These are phyloP conservation scores for Parthenolecanium corni DNA, from an alignment of 2,888 invertebrate species.

Conservation along the genomic window DNA sequence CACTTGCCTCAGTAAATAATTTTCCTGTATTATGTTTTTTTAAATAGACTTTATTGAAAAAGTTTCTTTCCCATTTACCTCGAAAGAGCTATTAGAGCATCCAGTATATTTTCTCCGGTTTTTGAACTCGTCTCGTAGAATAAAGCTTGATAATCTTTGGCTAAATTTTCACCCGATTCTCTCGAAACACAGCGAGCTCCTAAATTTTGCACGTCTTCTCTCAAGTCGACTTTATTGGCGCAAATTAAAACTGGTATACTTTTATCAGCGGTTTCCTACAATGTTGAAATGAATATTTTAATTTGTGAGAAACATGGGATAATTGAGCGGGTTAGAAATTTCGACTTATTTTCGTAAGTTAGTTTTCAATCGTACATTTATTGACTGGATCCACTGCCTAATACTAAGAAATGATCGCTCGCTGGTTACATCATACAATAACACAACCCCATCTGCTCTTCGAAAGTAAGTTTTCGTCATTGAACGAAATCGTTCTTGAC, in stretches of 20 bases:
- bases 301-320: background rate
- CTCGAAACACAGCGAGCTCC: slow-evolving; percentile 37
- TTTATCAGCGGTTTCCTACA: slow-evolving; percentile 44
- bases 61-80: slow-evolving; percentile 35
- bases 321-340: too few relatives aligned
- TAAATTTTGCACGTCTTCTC: slow-evolving; percentile 38
- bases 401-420: slow-evolving; percentile 48
- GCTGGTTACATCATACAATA: slow-evolving; percentile 48
- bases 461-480: slow-evolving; percentile 51
- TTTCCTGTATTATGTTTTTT: too few relatives aligned
- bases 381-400: slow-evolving; percentile 47
- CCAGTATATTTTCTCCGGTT: slow-evolving; percentile 38
- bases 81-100: slow-evolving; percentile 38
- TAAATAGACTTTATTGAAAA: background rate
- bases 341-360: background rate
- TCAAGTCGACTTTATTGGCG: slow-evolving; percentile 47
- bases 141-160: slow-evolving; percentile 38
- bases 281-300: background rate
- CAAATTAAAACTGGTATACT: slow-evolving; percentile 47
- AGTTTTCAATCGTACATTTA: slow-evolving; percentile 40
- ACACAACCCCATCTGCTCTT: slow-evolving; percentile 48
- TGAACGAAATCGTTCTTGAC: slow-evolving; percentile 45
- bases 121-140: slow-evolving; percentile 41
- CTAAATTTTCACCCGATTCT: slow-evolving; percentile 41
- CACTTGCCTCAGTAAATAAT: too few relatives aligned